Percentiles rank a stretch among this genome's conserved stretches.
Conservation (phyloP, 2,797 vertebrate genomes). For the Mastacembelus armatus region DNA sequence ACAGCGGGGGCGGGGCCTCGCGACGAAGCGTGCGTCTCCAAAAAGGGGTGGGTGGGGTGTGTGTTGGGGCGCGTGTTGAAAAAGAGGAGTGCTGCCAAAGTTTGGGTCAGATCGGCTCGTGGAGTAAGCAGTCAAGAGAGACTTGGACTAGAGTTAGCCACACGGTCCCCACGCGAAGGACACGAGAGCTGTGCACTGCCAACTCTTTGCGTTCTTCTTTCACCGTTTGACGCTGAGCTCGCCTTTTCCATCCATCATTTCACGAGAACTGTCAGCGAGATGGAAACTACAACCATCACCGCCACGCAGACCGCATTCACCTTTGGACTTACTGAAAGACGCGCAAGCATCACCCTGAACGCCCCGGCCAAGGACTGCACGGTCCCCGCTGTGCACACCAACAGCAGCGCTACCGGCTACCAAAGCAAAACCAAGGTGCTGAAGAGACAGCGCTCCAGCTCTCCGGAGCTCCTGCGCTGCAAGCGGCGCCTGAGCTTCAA, state of each 20-base stretch:
- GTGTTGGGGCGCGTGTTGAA: constrained; percentile 88
- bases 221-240: constrained; percentile 39
- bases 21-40: constrained; percentile 84
- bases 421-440: constrained; percentile 83
- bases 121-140: constrained; percentile 82
- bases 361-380: constrained; percentile 75
- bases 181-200: constrained; percentile 85
- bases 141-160: constrained; percentile 81
- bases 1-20: constrained; percentile 86
- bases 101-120: constrained; percentile 87
- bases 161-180: constrained; percentile 86
- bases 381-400: constrained; percentile 42
- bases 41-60: constrained; percentile 80
- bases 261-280: constrained; percentile 60
- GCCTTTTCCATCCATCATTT: constrained; percentile 46
- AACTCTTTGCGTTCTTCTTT: constrained; percentile 32
- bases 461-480: constrained; percentile 93
- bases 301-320: constrained; percentile 79
- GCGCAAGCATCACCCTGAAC: constrained; percentile 72
- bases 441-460: constrained; percentile 88
- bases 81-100: constrained; percentile 89
- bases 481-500: constrained; percentile 88
- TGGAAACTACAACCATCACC: constrained; percentile 80
- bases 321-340: constrained; percentile 78
- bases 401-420: constrained; percentile 41